Evolutionary conservation across 2,888 invertebrate genomes (phyloP).

Genomic region (Coelogynopora nodosa): DNA sequence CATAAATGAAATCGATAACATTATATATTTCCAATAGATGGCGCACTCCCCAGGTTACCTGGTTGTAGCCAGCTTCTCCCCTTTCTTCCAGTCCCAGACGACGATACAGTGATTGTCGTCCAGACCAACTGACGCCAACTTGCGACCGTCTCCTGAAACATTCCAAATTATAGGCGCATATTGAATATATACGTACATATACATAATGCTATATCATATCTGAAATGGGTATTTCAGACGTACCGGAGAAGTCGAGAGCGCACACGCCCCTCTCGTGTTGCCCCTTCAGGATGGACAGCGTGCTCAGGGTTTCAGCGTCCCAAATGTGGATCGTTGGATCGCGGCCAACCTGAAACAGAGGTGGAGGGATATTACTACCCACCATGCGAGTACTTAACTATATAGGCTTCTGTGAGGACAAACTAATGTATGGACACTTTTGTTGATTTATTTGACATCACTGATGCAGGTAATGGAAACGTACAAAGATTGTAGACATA

Average conservation of each 20-base stretch:
- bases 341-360: constrained; percentile 61
- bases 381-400: no score
- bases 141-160: constrained; percentile 60
- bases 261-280: constrained; percentile 61
- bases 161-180: background rate
- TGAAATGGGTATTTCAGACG: constrained; percentile 38
- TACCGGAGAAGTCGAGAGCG: constrained; percentile 62
- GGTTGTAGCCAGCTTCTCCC: constrained; percentile 62
- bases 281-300: constrained; percentile 61
- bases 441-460: no score
- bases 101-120: constrained; percentile 62
- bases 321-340: constrained; percentile 62
- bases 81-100: constrained; percentile 64
- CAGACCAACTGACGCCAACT: constrained; percentile 61
- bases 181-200: background rate
- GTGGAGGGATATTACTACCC: no score
- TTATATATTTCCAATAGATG: no score
- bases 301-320: constrained; percentile 61
- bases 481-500: no score
- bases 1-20: no score
- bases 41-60: no score
- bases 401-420: no score
- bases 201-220: background rate
- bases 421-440: no score
- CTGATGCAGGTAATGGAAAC: no score